A percentile compares a stretch with the other conserved stretches of the same genome.
Conservation (phyloP, 2,888 invertebrate genomes). For the Tipula unca region DNA sequence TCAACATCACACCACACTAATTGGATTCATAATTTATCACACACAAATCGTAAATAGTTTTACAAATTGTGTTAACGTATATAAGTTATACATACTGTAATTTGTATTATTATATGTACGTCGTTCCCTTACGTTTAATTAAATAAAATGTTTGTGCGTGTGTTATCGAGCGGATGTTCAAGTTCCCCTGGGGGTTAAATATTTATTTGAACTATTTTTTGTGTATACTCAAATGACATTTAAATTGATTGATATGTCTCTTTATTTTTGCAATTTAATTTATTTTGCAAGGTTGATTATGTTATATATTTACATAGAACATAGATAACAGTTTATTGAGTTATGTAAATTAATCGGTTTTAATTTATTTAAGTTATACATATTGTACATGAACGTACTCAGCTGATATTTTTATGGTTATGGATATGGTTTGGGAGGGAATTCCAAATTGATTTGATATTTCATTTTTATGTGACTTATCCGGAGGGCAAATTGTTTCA, state of each 20-base stretch:
- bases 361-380: neutral
- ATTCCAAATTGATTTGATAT: neutral
- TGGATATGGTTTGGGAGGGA: neutral
- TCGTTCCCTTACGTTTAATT: neutral
- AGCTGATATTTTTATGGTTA: neutral
- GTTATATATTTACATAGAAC: neutral
- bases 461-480: neutral
- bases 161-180: neutral
- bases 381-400: neutral
- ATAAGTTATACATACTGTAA: neutral
- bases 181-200: neutral
- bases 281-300: neutral
- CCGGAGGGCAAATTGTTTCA: neutral
- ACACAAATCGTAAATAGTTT: neutral
- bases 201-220: neutral
- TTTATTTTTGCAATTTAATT: neutral
- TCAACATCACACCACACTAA: neutral
- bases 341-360: neutral
- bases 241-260: neutral
- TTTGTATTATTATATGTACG: neutral
- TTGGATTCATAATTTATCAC: neutral
- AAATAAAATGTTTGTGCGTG: neutral
- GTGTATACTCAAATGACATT: neutral
- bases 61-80: neutral
- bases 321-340: neutral